A percentile compares a stretch with the other conserved stretches of the same genome.
phyloP scores from a whole-genome alignment of 2,888 invertebrate genomes.

The Bibio marci region DNA sequence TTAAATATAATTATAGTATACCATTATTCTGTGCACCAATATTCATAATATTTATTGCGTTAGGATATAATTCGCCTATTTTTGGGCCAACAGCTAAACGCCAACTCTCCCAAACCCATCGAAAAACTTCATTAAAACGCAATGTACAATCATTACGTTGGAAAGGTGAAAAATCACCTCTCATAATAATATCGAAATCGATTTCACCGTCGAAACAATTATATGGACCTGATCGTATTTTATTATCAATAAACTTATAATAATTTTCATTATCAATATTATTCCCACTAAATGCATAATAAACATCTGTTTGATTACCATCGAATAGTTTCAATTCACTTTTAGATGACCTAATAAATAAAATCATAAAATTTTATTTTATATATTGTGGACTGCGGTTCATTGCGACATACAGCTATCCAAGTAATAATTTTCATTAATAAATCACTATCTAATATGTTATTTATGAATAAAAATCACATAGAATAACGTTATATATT shows the following conservation, averaged over 20 bases:
- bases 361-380: background rate
- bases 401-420: too few species aligned
- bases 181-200: constrained; percentile 42
- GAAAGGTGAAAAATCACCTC: constrained; percentile 18
- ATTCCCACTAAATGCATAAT: constrained; percentile 12
- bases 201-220: constrained; percentile 43
- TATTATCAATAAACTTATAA: constrained; percentile 6
- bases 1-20: constrained; percentile 5
- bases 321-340: constrained; percentile 9
- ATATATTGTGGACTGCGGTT: too few species aligned
- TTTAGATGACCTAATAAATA: background rate
- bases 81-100: constrained; percentile 39
- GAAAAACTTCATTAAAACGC: constrained; percentile 29
- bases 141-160: constrained; percentile 12
- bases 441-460: too few species aligned
- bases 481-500: background rate
- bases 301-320: constrained; percentile 11
- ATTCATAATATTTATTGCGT: constrained; percentile 41
- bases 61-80: constrained; percentile 36
- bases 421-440: too few species aligned
- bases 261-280: background rate
- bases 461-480: background rate
- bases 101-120: constrained; percentile 51
- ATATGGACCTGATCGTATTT: constrained; percentile 9
- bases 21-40: constrained; percentile 44